These are phyloP conservation scores for Hemichromis elongatus DNA, from an alignment of 2,113 vertebrate species.

Conservation along the genomic window DNA sequence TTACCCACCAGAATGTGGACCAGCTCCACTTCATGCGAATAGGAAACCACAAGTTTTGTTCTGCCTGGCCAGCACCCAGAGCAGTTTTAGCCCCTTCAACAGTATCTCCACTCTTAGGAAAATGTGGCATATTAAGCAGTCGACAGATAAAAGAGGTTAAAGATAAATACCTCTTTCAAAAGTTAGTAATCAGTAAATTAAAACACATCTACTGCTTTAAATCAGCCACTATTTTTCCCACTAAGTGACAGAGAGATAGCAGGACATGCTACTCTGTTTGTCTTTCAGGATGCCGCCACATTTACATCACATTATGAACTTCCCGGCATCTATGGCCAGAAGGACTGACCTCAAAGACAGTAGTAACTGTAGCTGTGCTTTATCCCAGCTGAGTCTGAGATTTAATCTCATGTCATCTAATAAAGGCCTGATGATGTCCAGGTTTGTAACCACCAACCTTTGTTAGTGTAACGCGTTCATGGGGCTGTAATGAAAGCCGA, in stretches of 20 bases:
- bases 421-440: not conserved
- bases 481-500: not conserved
- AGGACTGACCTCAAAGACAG: not conserved
- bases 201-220: not conserved
- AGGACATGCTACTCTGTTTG: not conserved
- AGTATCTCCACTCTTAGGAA: not conserved
- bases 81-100: conserved; percentile 66
- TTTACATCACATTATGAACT: conserved; percentile 29
- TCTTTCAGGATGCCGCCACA: conserved; percentile 27
- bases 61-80: conserved; percentile 79
- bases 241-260: not conserved
- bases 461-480: not conserved
- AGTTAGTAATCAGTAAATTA: not conserved
- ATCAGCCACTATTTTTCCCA: not conserved
- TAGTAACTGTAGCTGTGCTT: not conserved
- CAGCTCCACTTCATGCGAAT: conserved; percentile 83
- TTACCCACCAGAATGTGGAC: conserved; percentile 83
- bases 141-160: not conserved
- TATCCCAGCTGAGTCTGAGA: not conserved
- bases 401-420: not conserved
- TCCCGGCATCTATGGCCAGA: conserved; percentile 10
- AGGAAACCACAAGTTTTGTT: conserved; percentile 82
- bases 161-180: not conserved
- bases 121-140: not conserved
- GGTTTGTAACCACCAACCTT: not conserved